Base-by-base conservation (phyloP, 2,113 vertebrate species). In the Antechinus flavipes region DNA sequence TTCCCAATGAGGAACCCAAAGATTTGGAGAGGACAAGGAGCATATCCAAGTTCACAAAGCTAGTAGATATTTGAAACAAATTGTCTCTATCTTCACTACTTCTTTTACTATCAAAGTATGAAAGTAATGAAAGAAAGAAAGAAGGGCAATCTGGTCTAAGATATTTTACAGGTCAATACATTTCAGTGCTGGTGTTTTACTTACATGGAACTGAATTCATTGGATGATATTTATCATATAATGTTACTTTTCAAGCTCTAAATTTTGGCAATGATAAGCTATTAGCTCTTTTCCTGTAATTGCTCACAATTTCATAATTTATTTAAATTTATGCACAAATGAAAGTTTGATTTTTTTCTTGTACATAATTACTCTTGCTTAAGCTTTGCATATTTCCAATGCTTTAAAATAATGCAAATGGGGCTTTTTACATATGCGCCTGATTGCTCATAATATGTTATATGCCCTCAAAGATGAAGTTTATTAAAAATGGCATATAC, bases 321-420 rank as follows among this genome's bases (percentile, higher is more conserved):
- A 93, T 61, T 93, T 95, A 92, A 95, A 95, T 55, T 49, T 35
- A 96, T 68, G 24, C 52, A 55, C 93, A 92, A 94, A 94, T 90
- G 53, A 92, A 96, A 52, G 92, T 93, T 91, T 92, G 14, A 47
- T 52, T 93, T 95, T 93, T 94, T 50, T 27, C 47, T 94, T 49
- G 54, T 68, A 84, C 47, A 92, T 8, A 94, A 92, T 89, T 56
- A 96, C 22, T 91, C 1, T 89, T 84, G 93, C 89, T 93, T 91
- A 93, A 95, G 53, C 58, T 89, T 92, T 95, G 89, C 47, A 93
- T 30, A 42, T 76, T 42, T 94, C 92, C 93, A 95, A 46, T 91
- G 89, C 53, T 93, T 91, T 90, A 96, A 56, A 95, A 95, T 94
- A 94, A 97, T 91, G 93, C 49, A 95, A 49, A 92, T 8, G 27